A percentile compares a stretch with the other conserved stretches of the same genome.
phyloP scores from a whole-genome alignment of 2,797 vertebrate species.

The Enteromius fasciolatus region DNA sequence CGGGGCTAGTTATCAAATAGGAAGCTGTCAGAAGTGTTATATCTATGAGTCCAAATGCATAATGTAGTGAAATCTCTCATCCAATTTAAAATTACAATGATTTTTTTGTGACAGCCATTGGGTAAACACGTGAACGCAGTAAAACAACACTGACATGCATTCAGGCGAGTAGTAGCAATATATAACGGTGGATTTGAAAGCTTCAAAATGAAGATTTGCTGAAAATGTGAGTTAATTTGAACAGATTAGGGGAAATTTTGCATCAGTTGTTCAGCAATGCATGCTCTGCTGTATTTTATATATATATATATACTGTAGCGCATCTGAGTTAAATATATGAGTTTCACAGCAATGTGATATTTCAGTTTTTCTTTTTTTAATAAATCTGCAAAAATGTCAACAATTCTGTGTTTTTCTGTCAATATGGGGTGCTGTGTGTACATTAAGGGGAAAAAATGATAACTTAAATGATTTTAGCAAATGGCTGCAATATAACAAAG shows the following conservation, averaged over 20 bases:
- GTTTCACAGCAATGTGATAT: too few relatives aligned
- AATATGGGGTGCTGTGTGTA: too few relatives aligned
- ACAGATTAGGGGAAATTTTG: background rate
- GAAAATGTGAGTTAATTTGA: background rate
- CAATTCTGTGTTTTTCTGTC: too few relatives aligned
- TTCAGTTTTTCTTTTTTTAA: too few relatives aligned
- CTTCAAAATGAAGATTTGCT: background rate
- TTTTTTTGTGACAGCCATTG: background rate
- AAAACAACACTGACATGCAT: background rate
- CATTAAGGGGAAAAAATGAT: too few relatives aligned
- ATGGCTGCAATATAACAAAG: too few relatives aligned
- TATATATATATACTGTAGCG: background rate
- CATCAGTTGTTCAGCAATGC: background rate
- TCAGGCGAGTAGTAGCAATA: background rate
- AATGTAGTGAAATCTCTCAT: background rate
- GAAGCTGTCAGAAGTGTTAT: background rate
- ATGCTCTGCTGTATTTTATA: background rate
- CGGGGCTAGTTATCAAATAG: conserved; percentile 1
- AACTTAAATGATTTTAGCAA: too few relatives aligned
- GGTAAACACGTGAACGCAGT: background rate
- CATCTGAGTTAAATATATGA: too few relatives aligned
- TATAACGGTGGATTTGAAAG: background rate
- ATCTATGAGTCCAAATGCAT: background rate
- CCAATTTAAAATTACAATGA: background rate
- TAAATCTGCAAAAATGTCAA: too few relatives aligned